Conservation (phyloP, 2,888 invertebrate species). For the Polymixis lichenea region DNA sequence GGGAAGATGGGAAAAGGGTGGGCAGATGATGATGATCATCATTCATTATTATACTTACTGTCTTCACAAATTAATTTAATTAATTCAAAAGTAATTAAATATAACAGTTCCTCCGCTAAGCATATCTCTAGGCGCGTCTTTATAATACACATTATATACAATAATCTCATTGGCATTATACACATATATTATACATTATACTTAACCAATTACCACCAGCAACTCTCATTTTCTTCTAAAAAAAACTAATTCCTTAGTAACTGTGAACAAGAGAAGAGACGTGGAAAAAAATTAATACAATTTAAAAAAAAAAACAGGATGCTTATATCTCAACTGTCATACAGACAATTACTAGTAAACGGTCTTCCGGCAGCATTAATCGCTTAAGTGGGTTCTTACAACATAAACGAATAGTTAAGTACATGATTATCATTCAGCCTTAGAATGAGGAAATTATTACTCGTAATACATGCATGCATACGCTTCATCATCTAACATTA, state of each 20-base stretch:
- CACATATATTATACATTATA: no score
- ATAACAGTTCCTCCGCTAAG: neutral
- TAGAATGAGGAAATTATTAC: slow-evolving; percentile 49
- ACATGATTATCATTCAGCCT: slow-evolving; percentile 36
- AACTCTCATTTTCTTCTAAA: neutral
- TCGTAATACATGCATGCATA: slow-evolving; percentile 27
- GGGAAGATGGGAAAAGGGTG: no score
- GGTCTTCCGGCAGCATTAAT: slow-evolving; percentile 43
- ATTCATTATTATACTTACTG: no score
- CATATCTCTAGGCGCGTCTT: neutral
- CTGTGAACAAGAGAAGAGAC: neutral
- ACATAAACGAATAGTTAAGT: slow-evolving; percentile 45
- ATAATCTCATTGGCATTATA: neutral
- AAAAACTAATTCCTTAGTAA: no score
- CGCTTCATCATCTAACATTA: slow-evolving; percentile 25
- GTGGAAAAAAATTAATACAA: neutral
- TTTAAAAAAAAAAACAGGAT: slow-evolving; percentile 11
- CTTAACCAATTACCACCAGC: neutral
- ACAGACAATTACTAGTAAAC: slow-evolving; percentile 27
- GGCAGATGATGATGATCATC: no score
- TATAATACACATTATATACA: no score
- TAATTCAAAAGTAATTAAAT: no score
- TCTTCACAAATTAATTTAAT: neutral
- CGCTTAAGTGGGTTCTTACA: slow-evolving; percentile 39
- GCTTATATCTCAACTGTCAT: slow-evolving; percentile 1